Evolutionary conservation across 2,113 vertebrate genomes (phyloP).

Genomic region (Leucopternis melanops): DNA sequence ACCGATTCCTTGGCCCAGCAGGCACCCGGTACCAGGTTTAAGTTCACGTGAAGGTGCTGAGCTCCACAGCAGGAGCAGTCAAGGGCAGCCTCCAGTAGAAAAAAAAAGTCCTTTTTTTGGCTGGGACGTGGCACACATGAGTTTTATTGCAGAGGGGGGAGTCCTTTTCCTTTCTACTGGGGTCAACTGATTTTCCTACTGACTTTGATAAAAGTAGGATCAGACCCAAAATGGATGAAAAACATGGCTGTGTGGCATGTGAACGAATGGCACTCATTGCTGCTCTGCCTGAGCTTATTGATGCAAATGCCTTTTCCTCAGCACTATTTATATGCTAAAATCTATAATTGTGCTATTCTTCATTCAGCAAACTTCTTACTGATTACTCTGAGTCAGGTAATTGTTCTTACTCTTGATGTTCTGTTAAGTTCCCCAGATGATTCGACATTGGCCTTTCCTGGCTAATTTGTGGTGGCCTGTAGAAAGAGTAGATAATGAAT

Average conservation of each 20-base stretch:
- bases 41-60: neutral
- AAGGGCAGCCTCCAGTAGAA: neutral
- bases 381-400: neutral
- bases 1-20: neutral
- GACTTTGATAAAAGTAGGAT: neutral
- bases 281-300: neutral
- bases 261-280: neutral
- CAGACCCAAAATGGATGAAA: neutral
- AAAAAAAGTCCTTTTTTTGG: neutral
- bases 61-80: neutral
- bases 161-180: neutral
- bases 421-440: neutral
- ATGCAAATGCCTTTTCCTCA: neutral
- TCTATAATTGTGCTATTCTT: neutral
- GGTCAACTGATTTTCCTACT: neutral
- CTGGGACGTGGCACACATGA: neutral
- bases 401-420: neutral
- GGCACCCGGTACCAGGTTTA: too few relatives aligned
- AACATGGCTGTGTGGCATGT: too few relatives aligned
- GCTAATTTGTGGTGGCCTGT: neutral
- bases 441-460: neutral
- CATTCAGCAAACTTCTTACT: neutral
- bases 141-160: neutral
- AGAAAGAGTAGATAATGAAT: conserved; percentile 11
- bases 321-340: neutral